These are phyloP conservation scores for Dipodomys stephensi DNA, from an alignment of 2,113 vertebrate genomes.

Conservation along the genomic window DNA sequence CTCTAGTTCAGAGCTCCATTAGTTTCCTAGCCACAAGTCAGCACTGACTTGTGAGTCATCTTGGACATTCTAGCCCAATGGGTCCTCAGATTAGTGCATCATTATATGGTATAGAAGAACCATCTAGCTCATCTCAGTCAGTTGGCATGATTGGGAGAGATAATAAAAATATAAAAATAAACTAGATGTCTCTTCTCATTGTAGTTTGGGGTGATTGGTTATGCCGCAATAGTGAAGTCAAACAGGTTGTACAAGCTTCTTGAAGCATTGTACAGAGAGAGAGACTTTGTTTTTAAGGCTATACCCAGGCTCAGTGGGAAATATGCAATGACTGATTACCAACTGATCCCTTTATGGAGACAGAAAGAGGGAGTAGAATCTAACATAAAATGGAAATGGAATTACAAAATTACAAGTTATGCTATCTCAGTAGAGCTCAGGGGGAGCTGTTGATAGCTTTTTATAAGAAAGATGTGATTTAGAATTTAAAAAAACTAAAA, in stretches of 20 bases:
- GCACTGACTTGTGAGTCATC: background rate
- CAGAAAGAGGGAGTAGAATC: background rate
- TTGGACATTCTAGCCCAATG: background rate
- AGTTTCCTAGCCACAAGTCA: background rate
- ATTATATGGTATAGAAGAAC: background rate
- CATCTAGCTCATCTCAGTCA: background rate
- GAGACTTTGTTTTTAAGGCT: background rate
- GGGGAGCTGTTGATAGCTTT: background rate
- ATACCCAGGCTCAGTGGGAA: background rate
- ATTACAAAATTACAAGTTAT: background rate
- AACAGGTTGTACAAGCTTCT: background rate
- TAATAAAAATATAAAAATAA: constrained; percentile 38
- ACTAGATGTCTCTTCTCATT: background rate
- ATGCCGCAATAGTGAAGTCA: background rate
- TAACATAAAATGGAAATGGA: constrained; percentile 2
- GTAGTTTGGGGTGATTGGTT: background rate
- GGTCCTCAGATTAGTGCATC: background rate
- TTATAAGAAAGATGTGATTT: constrained; percentile 29
- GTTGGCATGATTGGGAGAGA: background rate
- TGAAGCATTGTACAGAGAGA: background rate
- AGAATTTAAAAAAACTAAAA: constrained; percentile 30
- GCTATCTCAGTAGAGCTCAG: background rate
- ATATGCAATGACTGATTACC: background rate
- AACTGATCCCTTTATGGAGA: background rate
- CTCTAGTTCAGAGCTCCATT: background rate